Evolutionary conservation across 2,888 invertebrate species (phyloP).

Genomic region (Dromius quadrimaculatus): DNA sequence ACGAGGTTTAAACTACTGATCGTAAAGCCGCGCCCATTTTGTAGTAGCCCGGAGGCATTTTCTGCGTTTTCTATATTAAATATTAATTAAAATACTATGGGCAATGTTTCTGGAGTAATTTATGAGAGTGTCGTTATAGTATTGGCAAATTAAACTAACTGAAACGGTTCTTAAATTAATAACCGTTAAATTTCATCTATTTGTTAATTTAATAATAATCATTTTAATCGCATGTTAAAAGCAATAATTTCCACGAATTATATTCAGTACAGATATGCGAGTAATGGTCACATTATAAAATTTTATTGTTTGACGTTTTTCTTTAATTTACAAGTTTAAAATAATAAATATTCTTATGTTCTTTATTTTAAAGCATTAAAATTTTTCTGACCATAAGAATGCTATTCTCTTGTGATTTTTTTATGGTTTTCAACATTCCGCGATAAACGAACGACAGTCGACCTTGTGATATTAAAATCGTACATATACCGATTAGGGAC

Average conservation of each 20-base stretch:
- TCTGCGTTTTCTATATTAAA: constrained; percentile 4
- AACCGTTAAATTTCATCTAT: too few species aligned
- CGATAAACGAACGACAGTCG: constrained; percentile 3
- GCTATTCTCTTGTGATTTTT: constrained; percentile 20
- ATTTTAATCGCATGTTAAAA: background rate
- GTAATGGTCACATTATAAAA: background rate
- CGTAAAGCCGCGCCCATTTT: constrained; percentile 9
- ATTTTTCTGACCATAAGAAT: constrained; percentile 10
- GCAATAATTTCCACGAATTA: background rate
- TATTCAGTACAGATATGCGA: too few species aligned
- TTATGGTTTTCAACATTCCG: constrained; percentile 21
- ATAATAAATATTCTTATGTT: background rate
- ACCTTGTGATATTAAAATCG: constrained; percentile 18
- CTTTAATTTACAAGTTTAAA: background rate
- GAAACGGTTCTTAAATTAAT: too few species aligned
- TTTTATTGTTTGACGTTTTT: background rate
- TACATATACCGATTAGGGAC: constrained; percentile 18
- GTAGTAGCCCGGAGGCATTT: background rate
- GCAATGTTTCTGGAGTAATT: background rate
- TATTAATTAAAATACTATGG: constrained; percentile 8
- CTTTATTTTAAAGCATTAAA: background rate
- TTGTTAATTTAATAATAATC: background rate
- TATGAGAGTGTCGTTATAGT: background rate
- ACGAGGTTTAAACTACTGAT: constrained; percentile 3
- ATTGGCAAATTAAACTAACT: too few species aligned